These are phyloP conservation scores for Elgonia sp. DNA, from an alignment of 2,888 invertebrate genomes.

Conservation along the genomic window DNA sequence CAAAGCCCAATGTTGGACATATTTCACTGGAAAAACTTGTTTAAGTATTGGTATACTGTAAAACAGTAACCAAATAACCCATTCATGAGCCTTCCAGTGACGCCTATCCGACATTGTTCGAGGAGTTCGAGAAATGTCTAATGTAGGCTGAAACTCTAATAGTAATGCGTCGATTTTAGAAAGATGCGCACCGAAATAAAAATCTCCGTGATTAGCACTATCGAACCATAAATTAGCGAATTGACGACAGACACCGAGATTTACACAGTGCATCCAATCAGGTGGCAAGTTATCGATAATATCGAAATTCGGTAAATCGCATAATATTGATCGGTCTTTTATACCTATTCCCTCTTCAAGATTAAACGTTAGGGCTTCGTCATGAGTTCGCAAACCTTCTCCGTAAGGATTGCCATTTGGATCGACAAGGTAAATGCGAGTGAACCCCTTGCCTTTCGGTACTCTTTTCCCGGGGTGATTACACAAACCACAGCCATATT, in stretches of 20 bases:
- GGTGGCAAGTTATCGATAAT: slow-evolving; percentile 54
- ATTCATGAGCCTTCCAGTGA: slow-evolving; percentile 67
- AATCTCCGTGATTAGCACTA: slow-evolving; percentile 15
- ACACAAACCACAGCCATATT: slow-evolving; percentile 55
- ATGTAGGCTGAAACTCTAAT: slow-evolving; percentile 42
- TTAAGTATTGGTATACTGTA: slow-evolving; percentile 67
- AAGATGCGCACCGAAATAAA: slow-evolving; percentile 39
- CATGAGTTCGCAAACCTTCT: slow-evolving; percentile 23
- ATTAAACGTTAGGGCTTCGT: slow-evolving; percentile 1
- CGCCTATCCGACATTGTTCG: slow-evolving; percentile 49
- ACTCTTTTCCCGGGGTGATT: slow-evolving; percentile 60
- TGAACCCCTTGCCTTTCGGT: slow-evolving; percentile 66
- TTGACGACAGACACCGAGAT: slow-evolving; percentile 58
- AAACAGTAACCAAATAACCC: slow-evolving; percentile 59
- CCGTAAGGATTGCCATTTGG: slow-evolving; percentile 18
- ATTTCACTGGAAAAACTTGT: slow-evolving; percentile 47
- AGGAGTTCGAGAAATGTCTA: slow-evolving; percentile 59
- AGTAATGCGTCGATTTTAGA: slow-evolving; percentile 46
- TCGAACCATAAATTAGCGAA: slow-evolving; percentile 68
- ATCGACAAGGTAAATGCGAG: slow-evolving; percentile 35
- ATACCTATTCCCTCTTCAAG: slow-evolving; percentile 36
- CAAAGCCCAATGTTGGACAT: slow-evolving; percentile 56
- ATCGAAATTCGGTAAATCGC: slow-evolving; percentile 46
- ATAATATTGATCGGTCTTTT: slow-evolving; percentile 52
- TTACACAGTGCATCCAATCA: slow-evolving; percentile 45